Evolutionary conservation across 2,113 vertebrate genomes (phyloP), one percentile per base, ranked within the genome.

Genomic region (Eupsittula cactorum): DNA sequence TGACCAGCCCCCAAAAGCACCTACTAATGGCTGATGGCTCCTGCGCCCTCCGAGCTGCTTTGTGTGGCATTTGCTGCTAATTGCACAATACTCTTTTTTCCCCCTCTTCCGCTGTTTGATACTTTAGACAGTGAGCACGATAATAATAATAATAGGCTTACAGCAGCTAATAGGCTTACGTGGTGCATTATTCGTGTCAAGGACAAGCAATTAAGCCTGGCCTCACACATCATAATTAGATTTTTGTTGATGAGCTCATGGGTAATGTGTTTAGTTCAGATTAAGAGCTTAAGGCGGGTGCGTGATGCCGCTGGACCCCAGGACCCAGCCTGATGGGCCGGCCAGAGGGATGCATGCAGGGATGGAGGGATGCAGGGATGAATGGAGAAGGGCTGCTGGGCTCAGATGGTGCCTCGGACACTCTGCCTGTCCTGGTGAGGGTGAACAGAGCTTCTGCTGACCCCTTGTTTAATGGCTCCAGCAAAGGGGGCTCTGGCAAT

Each of bases 181-280:
- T 4, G 71, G 96, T 44, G 89, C 95, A 42, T 94, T 86, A 85
- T 80, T 95, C 47, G 31, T 95, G 97, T 97, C 97, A 96, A 96
- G 97, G 97, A 97, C 97, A 85, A 93, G 97, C 97, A 97, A 97
- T 98, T 97, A 97, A 94, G 96, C 94, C 28, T 25, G 91, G 96
- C 97, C 97, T 95, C 62, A 39, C 77, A 44, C 96, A 42, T 94
- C 24, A 44, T 98, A 97, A 98, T 97, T 94, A 97, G 97, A 93
- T 97, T 97, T 96, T 88, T 89, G 96, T 92, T 94, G 97, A 97
- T 96, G 97, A 97, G 97, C 97, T 95, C 68, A 37, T 78, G 14
- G 74, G 57, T 92, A 90, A 95, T 60, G 95, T 83, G 90, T 97
- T 96, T 83, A 92, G 97, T 81, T 73, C 23, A 74, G 96, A 96